phyloP scores from a whole-genome alignment of 2,113 vertebrate species.

The Triplophysa dalaica region DNA sequence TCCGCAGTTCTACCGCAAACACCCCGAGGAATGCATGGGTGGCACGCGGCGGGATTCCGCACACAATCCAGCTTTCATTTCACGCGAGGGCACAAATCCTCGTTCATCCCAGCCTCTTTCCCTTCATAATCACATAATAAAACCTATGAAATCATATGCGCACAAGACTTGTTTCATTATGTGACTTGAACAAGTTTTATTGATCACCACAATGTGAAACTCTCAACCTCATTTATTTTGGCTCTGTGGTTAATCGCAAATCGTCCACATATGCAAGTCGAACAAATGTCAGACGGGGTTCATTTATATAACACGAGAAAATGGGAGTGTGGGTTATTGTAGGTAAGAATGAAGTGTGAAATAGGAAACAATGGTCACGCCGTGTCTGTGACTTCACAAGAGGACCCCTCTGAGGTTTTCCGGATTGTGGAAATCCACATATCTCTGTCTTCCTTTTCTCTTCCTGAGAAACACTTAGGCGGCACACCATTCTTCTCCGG shows the following conservation, averaged over 20 bases:
- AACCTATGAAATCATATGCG: constrained; percentile 61
- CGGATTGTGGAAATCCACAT: constrained; percentile 67
- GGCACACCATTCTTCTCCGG: constrained; percentile 62
- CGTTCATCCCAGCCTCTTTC: constrained; percentile 50
- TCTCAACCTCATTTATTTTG: constrained; percentile 54
- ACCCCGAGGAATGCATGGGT: constrained; percentile 68
- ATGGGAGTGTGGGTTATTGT: neutral
- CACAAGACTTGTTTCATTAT: constrained; percentile 71
- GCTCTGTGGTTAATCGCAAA: constrained; percentile 49
- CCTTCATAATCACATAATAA: constrained; percentile 72
- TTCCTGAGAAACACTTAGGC: constrained; percentile 72
- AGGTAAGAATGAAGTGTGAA: neutral
- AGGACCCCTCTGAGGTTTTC: constrained; percentile 69
- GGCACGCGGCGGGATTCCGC: constrained; percentile 61
- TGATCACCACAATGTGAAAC: constrained; percentile 46
- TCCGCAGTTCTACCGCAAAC: constrained; percentile 66
- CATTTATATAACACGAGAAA: constrained; percentile 39
- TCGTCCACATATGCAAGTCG: constrained; percentile 29
- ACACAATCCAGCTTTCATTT: constrained; percentile 40
- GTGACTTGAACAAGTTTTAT: constrained; percentile 37
- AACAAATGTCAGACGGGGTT: constrained; percentile 25
- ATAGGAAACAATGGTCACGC: constrained; percentile 62
- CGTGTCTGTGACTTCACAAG: constrained; percentile 59
- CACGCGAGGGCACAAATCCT: constrained; percentile 62
- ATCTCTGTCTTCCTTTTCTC: constrained; percentile 62